A percentile compares a stretch with the other conserved stretches of the same genome.
Evolutionary conservation across 2,888 invertebrate genomes (phyloP).

Genomic region (Trachelus tabidus): DNA sequence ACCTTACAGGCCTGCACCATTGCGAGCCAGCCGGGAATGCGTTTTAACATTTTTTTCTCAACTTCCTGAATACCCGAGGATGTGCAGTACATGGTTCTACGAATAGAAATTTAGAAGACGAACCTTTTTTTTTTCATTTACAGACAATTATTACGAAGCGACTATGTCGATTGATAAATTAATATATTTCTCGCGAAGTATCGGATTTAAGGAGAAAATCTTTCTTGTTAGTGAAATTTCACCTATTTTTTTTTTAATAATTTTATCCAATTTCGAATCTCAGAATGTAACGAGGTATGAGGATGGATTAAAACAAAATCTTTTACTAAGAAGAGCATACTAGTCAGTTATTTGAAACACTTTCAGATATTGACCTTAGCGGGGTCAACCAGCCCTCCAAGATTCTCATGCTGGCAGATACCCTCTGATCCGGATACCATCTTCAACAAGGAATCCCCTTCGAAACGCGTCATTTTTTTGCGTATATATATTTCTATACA

Average conservation of each 20-base stretch:
- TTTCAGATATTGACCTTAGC: neutral
- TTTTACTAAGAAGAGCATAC: neutral
- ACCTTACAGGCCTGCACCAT: neutral
- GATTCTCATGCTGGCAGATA: neutral
- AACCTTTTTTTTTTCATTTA: too few relatives aligned
- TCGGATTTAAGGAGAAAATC: too few relatives aligned
- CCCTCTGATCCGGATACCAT: constrained; percentile 5
- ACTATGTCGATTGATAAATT: too few relatives aligned
- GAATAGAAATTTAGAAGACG: neutral
- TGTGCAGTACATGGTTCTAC: neutral
- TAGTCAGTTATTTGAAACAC: neutral
- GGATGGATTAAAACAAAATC: neutral
- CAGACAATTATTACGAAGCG: too few relatives aligned
- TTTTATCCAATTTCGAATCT: neutral
- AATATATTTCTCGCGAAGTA: too few relatives aligned
- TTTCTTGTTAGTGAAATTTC: too few relatives aligned
- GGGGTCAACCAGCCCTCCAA: neutral
- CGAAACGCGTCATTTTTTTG: neutral
- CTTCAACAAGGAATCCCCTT: neutral
- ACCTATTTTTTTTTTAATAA: neutral
- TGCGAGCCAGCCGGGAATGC: neutral
- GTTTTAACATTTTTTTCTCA: neutral
- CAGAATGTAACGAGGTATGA: neutral
- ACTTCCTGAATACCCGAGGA: neutral
- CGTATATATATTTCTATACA: neutral